These are phyloP conservation scores for Drosophila ananassae DNA, from an alignment of 1,140 invertebrate species.

Conservation along the genomic window DNA sequence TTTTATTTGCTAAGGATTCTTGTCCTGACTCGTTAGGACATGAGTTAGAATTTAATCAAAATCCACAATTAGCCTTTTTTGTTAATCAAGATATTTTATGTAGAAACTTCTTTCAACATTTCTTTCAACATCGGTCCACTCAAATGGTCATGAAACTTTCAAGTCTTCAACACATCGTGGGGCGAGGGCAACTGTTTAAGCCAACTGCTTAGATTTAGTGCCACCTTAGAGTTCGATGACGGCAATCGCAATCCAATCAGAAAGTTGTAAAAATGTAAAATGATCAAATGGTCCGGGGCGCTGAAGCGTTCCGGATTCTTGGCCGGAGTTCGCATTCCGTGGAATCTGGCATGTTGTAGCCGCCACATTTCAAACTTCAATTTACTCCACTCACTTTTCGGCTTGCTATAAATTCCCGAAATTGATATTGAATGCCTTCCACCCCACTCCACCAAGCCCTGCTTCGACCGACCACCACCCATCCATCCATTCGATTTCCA, in stretches of 20 bases:
- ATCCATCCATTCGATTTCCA: constrained; percentile 4
- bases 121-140: background rate
- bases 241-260: constrained; percentile 51
- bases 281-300: constrained; percentile 30
- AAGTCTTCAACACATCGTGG: constrained; percentile 3
- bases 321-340: background rate
- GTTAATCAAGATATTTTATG: too few species aligned
- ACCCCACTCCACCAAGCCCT: background rate
- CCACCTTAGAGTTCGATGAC: constrained; percentile 22
- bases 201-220: constrained; percentile 31
- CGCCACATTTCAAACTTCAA: constrained; percentile 45
- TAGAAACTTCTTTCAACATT: background rate
- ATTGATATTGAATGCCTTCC: constrained; percentile 59
- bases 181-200: background rate
- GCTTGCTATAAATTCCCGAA: constrained; percentile 66
- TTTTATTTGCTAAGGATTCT: background rate
- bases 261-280: constrained; percentile 43
- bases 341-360: constrained; percentile 8
- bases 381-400: constrained; percentile 56
- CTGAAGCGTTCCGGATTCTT: constrained; percentile 3
- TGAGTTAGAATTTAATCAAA: too few species aligned
- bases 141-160: background rate
- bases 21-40: too few species aligned
- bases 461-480: background rate
- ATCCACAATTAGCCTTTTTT: too few species aligned